Conservation (phyloP, 1,140 invertebrate species). For the Lepidurus couesii region DNA sequence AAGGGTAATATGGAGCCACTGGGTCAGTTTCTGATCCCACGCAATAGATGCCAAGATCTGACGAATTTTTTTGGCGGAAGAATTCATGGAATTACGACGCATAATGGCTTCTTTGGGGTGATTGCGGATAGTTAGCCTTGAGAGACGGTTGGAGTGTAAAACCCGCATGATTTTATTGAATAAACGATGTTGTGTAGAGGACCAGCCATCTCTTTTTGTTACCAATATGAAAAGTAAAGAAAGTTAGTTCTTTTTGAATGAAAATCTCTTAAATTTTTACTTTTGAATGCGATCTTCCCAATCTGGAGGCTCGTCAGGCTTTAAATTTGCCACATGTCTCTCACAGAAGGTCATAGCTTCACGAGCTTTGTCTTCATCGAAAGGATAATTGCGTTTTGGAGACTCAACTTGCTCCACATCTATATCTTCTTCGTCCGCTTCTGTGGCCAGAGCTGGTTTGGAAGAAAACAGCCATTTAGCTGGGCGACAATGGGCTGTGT, state of each 20-base stretch:
- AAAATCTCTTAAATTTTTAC: slow-evolving; percentile 22
- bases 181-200: slow-evolving; percentile 55
- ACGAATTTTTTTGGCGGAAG: slow-evolving; percentile 60
- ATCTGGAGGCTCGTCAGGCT: slow-evolving; percentile 48
- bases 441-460: slow-evolving; percentile 40
- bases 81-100: slow-evolving; percentile 62
- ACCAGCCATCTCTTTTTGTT: slow-evolving; percentile 55
- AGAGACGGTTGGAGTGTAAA: slow-evolving; percentile 63
- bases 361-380: slow-evolving; percentile 58
- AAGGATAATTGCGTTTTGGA: slow-evolving; percentile 37
- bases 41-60: slow-evolving; percentile 57
- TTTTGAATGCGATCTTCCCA: slow-evolving; percentile 49
- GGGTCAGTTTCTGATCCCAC: slow-evolving; percentile 64
- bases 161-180: slow-evolving; percentile 61
- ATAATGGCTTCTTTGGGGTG: slow-evolving; percentile 53
- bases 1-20: slow-evolving; percentile 72
- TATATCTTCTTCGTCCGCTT: slow-evolving; percentile 23
- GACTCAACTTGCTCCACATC: slow-evolving; percentile 25
- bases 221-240: slow-evolving; percentile 22
- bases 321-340: slow-evolving; percentile 55
- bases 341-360: slow-evolving; percentile 68
- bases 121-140: slow-evolving; percentile 54
- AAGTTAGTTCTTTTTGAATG: background rate
- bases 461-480: slow-evolving; percentile 47
- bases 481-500: slow-evolving; percentile 58